Conservation (phyloP, 2,797 vertebrate genomes). For the Austrolebias charrua region DNA sequence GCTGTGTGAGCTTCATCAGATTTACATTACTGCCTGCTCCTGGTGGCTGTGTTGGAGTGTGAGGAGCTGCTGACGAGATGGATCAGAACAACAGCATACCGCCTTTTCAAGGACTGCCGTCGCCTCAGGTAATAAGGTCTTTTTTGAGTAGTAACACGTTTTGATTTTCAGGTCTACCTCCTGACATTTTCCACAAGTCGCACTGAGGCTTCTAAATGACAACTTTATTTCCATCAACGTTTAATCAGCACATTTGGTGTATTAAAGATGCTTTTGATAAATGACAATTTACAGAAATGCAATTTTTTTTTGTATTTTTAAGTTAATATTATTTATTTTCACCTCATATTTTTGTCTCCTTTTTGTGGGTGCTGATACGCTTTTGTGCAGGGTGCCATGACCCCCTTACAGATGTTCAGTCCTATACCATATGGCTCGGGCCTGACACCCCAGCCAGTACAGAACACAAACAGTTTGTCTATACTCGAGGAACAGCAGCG, state of each 20-base stretch:
- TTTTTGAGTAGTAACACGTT: too few species aligned
- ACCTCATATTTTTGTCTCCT: not conserved
- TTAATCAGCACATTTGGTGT: too few species aligned
- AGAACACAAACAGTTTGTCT: conserved; percentile 92
- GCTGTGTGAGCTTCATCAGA: not conserved
- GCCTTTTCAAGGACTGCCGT: conserved; percentile 94
- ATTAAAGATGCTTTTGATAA: too few species aligned
- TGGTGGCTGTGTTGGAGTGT: conserved; percentile 43
- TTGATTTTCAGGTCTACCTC: too few species aligned
- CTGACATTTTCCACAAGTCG: too few species aligned
- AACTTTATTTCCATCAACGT: too few species aligned
- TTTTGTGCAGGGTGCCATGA: conserved; percentile 88
- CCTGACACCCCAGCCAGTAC: conserved; percentile 94
- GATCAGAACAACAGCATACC: conserved; percentile 97
- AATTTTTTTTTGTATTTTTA: not conserved
- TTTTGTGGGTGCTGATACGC: not conserved
- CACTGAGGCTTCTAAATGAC: too few species aligned
- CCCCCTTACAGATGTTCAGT: conserved; percentile 94
- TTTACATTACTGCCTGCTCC: conserved; percentile 34
- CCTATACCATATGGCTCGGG: conserved; percentile 98
- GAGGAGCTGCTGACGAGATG: conserved; percentile 73
- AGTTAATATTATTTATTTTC: too few species aligned
- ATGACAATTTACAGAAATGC: too few species aligned
- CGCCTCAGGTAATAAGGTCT: conserved; percentile 86
- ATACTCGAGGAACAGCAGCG: conserved; percentile 95